Evolutionary conservation across 1,140 invertebrate species (phyloP).

Genomic region (Pseudobourletiella spinata): DNA sequence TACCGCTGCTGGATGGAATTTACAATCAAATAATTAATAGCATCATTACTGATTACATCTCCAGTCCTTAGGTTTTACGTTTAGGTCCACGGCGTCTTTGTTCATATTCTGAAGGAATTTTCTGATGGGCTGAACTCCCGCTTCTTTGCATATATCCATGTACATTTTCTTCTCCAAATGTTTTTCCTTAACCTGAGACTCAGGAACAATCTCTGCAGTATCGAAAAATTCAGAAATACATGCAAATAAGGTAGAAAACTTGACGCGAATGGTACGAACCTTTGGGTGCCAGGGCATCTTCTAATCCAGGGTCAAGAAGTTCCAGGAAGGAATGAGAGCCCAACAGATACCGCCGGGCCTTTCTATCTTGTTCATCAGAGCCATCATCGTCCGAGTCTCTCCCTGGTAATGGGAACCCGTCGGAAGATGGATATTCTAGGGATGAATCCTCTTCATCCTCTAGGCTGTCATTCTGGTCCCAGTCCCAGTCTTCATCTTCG

Average conservation of each 20-base stretch:
- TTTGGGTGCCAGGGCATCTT: slow-evolving; percentile 12
- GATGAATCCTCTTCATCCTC: neutral
- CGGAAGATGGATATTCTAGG: neutral
- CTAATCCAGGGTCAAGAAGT: slow-evolving; percentile 12
- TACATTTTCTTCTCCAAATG: slow-evolving; percentile 15
- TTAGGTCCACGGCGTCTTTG: slow-evolving; percentile 9
- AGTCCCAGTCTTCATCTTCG: slow-evolving; percentile 11
- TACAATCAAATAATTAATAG: too few relatives aligned
- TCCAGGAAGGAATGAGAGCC: slow-evolving; percentile 18
- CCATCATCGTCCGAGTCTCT: neutral
- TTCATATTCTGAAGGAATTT: slow-evolving; percentile 11
- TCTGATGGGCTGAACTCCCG: slow-evolving; percentile 13
- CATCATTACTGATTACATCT: too few relatives aligned
- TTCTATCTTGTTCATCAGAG: slow-evolving; percentile 5
- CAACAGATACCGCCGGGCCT: slow-evolving; percentile 12
- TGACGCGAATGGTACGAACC: neutral
- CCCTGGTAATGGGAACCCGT: neutral
- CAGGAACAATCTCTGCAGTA: too few relatives aligned
- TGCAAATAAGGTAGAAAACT: too few relatives aligned
- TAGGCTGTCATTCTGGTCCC: neutral
- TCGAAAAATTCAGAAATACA: too few relatives aligned
- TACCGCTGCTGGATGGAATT: neutral
- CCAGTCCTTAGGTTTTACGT: too few relatives aligned
- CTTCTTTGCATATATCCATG: slow-evolving; percentile 13
- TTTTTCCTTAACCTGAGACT: too few relatives aligned